Evolutionary conservation across 2,113 vertebrate species (phyloP).

Genomic region (Brachyhypopomus occidentalis): DNA sequence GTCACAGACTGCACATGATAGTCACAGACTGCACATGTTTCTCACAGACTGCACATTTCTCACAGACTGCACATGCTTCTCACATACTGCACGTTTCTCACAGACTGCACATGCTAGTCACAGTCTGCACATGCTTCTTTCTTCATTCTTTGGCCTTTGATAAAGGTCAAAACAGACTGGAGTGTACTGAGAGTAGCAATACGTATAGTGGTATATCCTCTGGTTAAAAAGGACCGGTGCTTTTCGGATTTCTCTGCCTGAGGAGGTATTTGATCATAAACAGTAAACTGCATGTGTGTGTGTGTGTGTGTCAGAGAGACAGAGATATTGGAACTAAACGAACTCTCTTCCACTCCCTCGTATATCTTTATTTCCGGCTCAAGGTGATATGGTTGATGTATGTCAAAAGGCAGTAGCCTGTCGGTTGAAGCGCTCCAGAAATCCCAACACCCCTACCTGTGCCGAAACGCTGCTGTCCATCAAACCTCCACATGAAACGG

Average conservation of each 20-base stretch:
- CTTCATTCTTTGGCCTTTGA: conserved; percentile 30
- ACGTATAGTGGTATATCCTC: conserved; percentile 5
- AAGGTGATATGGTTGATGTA: conserved; percentile 53
- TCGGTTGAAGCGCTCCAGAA: neutral
- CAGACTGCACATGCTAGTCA: neutral
- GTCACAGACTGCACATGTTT: conserved; percentile 4
- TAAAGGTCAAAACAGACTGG: conserved; percentile 36
- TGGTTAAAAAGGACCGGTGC: neutral
- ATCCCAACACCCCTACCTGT: neutral
- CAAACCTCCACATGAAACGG: neutral
- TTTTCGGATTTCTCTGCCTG: neutral
- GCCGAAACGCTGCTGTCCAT: conserved; percentile 12
- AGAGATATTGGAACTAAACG: conserved; percentile 30
- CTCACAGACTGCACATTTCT: neutral
- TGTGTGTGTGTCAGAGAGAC: neutral
- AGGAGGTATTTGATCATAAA: conserved; percentile 13
- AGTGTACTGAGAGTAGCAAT: neutral
- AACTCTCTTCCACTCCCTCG: conserved; percentile 2
- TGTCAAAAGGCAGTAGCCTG: conserved; percentile 43
- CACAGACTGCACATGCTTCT: conserved; percentile 1
- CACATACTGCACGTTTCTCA: conserved; percentile 8
- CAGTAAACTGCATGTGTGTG: neutral
- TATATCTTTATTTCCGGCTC: conserved; percentile 53
- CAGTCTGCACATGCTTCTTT: conserved; percentile 10
- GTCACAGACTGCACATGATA: neutral